Evolutionary conservation across 2,113 vertebrate species (phyloP).

Genomic region (Leptosomus discolor): DNA sequence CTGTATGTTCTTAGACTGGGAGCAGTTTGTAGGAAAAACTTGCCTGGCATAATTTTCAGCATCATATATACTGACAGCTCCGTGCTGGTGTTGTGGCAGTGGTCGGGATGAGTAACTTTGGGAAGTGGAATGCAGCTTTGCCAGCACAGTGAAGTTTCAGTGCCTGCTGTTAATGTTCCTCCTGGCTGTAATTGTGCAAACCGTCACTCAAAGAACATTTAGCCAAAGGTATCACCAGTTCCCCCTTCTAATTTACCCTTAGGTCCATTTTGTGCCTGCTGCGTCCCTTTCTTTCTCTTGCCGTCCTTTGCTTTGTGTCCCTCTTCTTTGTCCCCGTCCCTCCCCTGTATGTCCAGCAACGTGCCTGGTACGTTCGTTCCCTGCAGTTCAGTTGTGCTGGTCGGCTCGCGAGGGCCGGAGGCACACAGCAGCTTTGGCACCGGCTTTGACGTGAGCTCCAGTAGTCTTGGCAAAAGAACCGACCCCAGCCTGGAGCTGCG

Average conservation of each 20-base stretch:
- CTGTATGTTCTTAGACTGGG: background rate
- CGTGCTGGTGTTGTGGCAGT: background rate
- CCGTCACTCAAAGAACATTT: background rate
- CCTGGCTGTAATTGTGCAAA: background rate
- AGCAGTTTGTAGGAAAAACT: background rate
- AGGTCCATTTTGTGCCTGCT: background rate
- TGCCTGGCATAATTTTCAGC: background rate
- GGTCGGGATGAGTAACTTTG: background rate
- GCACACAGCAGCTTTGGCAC: background rate
- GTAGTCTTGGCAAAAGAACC: background rate
- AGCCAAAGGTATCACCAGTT: background rate
- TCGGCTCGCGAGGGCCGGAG: background rate
- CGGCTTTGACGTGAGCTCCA: background rate
- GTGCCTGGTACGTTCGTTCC: background rate
- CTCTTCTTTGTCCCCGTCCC: background rate
- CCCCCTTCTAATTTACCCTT: background rate
- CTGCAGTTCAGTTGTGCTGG: background rate
- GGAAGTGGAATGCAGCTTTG: background rate
- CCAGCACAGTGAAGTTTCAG: background rate
- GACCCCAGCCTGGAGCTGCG: background rate
- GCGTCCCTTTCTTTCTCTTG: background rate
- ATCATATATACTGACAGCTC: background rate
- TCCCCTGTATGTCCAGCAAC: background rate
- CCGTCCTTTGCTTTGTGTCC: background rate
- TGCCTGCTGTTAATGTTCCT: background rate